Percentiles rank a stretch among this genome's conserved stretches.
Conservation (phyloP, 2,797 vertebrate genomes). For the Xenentodon cancila region DNA sequence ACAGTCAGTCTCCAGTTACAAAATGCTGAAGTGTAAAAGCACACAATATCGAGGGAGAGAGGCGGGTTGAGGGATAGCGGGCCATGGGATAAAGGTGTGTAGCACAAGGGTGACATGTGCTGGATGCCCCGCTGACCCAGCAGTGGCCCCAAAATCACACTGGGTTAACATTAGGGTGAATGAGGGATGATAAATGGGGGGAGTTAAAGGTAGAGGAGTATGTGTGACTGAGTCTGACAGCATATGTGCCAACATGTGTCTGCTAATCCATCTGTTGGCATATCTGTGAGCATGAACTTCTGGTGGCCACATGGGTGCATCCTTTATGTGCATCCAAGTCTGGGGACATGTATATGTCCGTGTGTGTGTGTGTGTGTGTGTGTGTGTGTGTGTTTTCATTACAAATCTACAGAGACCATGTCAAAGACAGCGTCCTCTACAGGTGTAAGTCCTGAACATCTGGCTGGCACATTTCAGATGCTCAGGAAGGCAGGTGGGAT, state of each 20-base stretch:
- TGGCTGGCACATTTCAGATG: slow-evolving; percentile 74
- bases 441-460: slow-evolving; percentile 76
- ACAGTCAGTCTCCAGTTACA: slow-evolving; percentile 73
- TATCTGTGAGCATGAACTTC: slow-evolving; percentile 25
- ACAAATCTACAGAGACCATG: slow-evolving; percentile 49
- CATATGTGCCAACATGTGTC: slow-evolving; percentile 37
- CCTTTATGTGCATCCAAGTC: slow-evolving; percentile 35
- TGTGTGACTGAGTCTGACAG: slow-evolving; percentile 24
- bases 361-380: neutral
- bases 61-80: slow-evolving; percentile 33
- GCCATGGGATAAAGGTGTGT: slow-evolving; percentile 48
- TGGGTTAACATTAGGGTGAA: slow-evolving; percentile 42
- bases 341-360: slow-evolving; percentile 3
- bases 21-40: slow-evolving; percentile 67
- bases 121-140: slow-evolving; percentile 27
- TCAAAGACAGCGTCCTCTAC: slow-evolving; percentile 64
- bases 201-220: slow-evolving; percentile 39
- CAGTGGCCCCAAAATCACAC: slow-evolving; percentile 15
- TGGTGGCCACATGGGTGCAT: slow-evolving; percentile 35
- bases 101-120: slow-evolving; percentile 65
- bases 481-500: slow-evolving; percentile 52
- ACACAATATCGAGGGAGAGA: slow-evolving; percentile 72
- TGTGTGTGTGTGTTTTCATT: slow-evolving; percentile 21
- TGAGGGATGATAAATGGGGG: slow-evolving; percentile 41
- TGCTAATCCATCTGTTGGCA: slow-evolving; percentile 40